Evolutionary conservation across 2,797 vertebrate genomes (phyloP), one percentile per base, ranked within the genome.

Genomic region (Eulemur mongoz): DNA sequence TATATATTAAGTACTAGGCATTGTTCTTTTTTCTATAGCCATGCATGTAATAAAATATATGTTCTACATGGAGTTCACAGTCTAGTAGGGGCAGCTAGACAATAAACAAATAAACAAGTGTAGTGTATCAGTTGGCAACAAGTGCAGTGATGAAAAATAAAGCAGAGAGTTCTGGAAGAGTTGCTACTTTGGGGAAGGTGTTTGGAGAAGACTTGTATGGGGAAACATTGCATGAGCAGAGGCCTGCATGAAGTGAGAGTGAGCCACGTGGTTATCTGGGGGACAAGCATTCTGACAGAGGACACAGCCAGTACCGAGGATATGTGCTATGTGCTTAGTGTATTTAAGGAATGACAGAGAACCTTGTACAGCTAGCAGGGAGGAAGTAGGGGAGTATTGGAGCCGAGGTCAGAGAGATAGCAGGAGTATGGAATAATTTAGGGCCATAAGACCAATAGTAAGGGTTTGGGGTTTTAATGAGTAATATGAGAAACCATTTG

Each of bases 101-200:
- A 91, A 57, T 48, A 83, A 81, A 89, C 22, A 96, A 65, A 48
- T 61, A 73, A 81, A 54, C 30, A 73, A 12, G 12, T 22, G 6
- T 22, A 92, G 17, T 25, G 48, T 65, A 27, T 43, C 25, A n/a
- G n/a, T 4, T 38, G 40, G 61, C 25, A 84, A 67, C 48, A 72
- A 67, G 13, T 8, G 12, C 23, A 45, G 20, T 48, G 38, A 20
- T 52, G n/a, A 69, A 20, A 87, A 78, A 40, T 61, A 82, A 63
- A 90, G 38, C 69, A 48, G 59, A 22, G 6, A 12, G 38, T n/a
- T 17, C 17, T 27, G n/a, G 32, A 13, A 17, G 32, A 57, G 11
- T 15, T n/a, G 2, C 23, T 59, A 1, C 22, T 63, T 73, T 38
- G 65, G 22, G 48, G 2, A n/a, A 22, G n/a, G 9, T 25, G 5